These are phyloP conservation scores for Coenonympha glycerion DNA, from an alignment of 2,888 invertebrate species.

Conservation along the genomic window DNA sequence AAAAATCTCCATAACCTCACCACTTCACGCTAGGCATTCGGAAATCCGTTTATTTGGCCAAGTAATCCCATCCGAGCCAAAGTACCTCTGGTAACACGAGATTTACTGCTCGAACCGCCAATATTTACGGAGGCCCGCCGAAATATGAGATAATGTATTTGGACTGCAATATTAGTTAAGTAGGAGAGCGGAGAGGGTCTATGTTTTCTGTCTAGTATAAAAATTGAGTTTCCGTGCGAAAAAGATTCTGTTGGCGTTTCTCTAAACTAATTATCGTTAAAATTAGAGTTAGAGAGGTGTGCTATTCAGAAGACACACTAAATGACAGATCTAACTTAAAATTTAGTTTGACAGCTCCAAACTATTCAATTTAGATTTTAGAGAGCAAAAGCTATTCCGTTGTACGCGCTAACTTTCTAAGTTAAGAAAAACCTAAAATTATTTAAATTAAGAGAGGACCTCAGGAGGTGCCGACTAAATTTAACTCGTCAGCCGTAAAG, in stretches of 20 bases:
- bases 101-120: slow-evolving; percentile 50
- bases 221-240: background rate
- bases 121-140: slow-evolving; percentile 46
- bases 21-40: slow-evolving; percentile 42
- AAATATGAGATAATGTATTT: slow-evolving; percentile 58
- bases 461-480: no score
- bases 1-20: slow-evolving; percentile 33
- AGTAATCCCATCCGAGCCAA: slow-evolving; percentile 36
- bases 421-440: no score
- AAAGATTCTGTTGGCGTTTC: background rate
- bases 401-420: no score
- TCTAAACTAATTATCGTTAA: no score
- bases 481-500: no score
- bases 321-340: no score
- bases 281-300: no score
- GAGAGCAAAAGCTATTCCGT: no score
- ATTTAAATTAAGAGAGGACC: no score
- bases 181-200: slow-evolving; percentile 13
- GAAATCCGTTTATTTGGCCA: slow-evolving; percentile 41
- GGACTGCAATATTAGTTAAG: slow-evolving; percentile 42
- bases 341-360: no score
- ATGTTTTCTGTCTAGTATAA: background rate
- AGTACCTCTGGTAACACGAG: slow-evolving; percentile 46
- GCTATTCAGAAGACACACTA: no score
- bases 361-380: no score